A percentile compares a stretch with the other conserved stretches of the same genome.
Conservation (phyloP, 2,888 invertebrate species). For the Gasteruption jaculator region DNA sequence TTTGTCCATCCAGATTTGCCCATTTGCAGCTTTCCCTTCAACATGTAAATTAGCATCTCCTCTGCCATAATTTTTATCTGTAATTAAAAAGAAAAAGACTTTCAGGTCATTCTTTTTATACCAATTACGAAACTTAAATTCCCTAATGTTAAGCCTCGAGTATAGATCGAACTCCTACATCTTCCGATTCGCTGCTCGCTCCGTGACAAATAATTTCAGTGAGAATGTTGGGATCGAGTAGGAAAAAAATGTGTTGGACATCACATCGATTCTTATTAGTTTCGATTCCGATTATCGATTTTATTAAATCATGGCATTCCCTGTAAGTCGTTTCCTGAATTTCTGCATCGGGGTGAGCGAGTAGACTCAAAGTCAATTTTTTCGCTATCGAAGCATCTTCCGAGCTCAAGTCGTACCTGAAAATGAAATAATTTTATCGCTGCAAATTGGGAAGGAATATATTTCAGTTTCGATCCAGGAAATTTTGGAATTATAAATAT, state of each 20-base stretch:
- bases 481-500: no score
- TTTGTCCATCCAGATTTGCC: conserved; percentile 62
- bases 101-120: background rate
- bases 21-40: conserved; percentile 63
- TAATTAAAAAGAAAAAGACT: conserved; percentile 30
- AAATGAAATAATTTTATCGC: conserved; percentile 9
- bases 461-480: background rate
- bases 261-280: conserved; percentile 42
- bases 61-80: conserved; percentile 60
- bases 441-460: no score
- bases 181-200: conserved; percentile 52
- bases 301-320: conserved; percentile 56
- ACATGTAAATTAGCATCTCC: conserved; percentile 60
- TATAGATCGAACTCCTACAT: conserved; percentile 42
- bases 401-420: conserved; percentile 28
- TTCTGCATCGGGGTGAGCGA: conserved; percentile 58
- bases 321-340: conserved; percentile 57
- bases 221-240: conserved; percentile 58
- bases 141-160: no score
- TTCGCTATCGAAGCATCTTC: conserved; percentile 32
- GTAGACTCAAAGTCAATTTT: conserved; percentile 53
- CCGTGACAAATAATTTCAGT: conserved; percentile 66
- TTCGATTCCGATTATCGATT: conserved; percentile 55
- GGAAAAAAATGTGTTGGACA: conserved; percentile 56
- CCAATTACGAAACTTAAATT: background rate